Conservation (phyloP, 2,797 vertebrate species). For the Pterois miles region DNA sequence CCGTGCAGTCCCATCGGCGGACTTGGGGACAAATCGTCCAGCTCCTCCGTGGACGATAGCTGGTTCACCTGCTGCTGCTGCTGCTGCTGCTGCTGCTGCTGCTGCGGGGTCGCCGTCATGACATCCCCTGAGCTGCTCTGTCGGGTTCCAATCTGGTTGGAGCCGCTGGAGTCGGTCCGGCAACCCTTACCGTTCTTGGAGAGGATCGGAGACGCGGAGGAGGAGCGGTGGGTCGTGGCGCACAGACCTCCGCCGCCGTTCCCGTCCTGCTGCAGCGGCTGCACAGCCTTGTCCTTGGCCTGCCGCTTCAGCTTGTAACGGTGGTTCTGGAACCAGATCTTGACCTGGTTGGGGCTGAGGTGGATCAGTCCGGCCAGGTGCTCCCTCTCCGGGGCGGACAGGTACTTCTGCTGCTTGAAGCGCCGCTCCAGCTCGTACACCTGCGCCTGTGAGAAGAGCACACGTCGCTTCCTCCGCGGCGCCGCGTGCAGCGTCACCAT, state of each 20-base stretch:
- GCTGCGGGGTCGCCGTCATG: neutral
- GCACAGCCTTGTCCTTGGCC: constrained; percentile 90
- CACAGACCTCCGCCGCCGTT: constrained; percentile 69
- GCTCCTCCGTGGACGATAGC: constrained; percentile 80
- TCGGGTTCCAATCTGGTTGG: constrained; percentile 53
- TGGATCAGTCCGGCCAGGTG: constrained; percentile 93
- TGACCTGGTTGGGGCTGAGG: constrained; percentile 95
- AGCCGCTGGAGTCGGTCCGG: constrained; percentile 79
- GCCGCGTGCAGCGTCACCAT: constrained; percentile 87
- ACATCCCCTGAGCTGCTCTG: constrained; percentile 38
- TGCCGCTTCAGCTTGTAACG: constrained; percentile 96
- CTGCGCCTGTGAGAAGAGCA: constrained; percentile 95
- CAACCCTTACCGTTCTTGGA: constrained; percentile 89
- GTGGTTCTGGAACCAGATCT: constrained; percentile 98
- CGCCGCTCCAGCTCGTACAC: constrained; percentile 93
- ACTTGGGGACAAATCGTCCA: constrained; percentile 88
- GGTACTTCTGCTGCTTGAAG: constrained; percentile 93
- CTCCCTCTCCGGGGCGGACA: constrained; percentile 94
- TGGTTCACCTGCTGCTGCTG: too few relatives aligned
- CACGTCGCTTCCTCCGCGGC: constrained; percentile 89
- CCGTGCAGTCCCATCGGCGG: constrained; percentile 85
- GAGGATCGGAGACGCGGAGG: constrained; percentile 80
- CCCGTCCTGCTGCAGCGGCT: constrained; percentile 82
- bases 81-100: constrained; percentile 13
- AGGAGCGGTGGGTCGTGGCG: constrained; percentile 83